phyloP scores from a whole-genome alignment of 2,797 vertebrate genomes.

The Oryzias sinensis region DNA sequence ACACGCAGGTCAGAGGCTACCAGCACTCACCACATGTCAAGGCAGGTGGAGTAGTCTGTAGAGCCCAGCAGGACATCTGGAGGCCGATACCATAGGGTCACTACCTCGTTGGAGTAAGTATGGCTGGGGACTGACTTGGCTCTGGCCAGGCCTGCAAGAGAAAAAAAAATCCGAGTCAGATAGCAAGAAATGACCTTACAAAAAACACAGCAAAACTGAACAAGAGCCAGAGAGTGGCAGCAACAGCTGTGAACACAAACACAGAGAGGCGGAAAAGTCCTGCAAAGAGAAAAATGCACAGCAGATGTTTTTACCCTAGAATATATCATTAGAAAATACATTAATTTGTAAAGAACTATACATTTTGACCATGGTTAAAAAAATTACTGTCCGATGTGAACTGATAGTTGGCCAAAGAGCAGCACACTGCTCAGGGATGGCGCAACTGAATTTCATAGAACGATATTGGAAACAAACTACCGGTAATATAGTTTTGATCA shows the following conservation, averaged over 20 bases:
- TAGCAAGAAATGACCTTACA: slow-evolving; percentile 24
- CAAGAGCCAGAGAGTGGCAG: not conserved
- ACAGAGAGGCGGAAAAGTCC: too few relatives aligned
- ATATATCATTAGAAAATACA: too few relatives aligned
- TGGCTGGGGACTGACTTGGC: slow-evolving; percentile 97
- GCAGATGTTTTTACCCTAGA: too few relatives aligned
- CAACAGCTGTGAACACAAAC: not conserved
- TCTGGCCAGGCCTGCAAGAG: slow-evolving; percentile 87
- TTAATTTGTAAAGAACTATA: too few relatives aligned
- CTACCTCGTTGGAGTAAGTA: slow-evolving; percentile 97
- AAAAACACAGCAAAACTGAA: slow-evolving; percentile 18
- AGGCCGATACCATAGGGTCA: slow-evolving; percentile 96
- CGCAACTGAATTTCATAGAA: too few relatives aligned
- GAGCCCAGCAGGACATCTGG: slow-evolving; percentile 96
- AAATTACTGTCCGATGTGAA: too few relatives aligned
- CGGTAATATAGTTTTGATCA: too few relatives aligned
- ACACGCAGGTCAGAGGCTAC: slow-evolving; percentile 19
- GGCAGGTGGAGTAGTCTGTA: slow-evolving; percentile 96
- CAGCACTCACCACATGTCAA: slow-evolving; percentile 94
- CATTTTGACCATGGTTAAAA: too few relatives aligned
- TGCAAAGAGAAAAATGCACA: too few relatives aligned
- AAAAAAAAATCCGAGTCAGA: slow-evolving; percentile 20
- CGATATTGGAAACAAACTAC: too few relatives aligned
- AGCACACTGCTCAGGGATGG: too few relatives aligned
- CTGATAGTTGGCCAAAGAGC: too few relatives aligned